phyloP scores from a whole-genome alignment of 2,113 vertebrate genomes.

The Pipra filicauda region DNA sequence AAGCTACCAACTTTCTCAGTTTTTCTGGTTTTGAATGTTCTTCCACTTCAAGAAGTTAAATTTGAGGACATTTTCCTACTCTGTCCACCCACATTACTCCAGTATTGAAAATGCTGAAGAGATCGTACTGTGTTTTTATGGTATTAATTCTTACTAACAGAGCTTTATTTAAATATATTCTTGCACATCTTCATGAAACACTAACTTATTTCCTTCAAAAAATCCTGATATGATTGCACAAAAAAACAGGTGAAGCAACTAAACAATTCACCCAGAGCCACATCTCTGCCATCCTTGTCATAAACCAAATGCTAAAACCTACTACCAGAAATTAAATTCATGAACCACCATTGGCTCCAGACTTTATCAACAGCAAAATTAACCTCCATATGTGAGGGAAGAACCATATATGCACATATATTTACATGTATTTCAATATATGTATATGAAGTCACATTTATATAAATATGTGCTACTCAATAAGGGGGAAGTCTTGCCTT shows the following conservation, averaged over 20 bases:
- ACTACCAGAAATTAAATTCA: neutral
- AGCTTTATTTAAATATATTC: neutral
- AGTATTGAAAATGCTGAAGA: neutral
- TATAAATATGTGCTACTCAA: neutral
- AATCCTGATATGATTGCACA: rapidly evolving
- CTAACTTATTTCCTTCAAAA: neutral
- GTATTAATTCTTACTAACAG: neutral
- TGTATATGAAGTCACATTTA: neutral
- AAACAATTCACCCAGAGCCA: neutral
- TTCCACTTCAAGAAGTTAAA: neutral
- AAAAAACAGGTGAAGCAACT: neutral
- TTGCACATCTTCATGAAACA: neutral
- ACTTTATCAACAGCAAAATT: neutral
- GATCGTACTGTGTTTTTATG: neutral
- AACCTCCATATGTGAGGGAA: neutral
- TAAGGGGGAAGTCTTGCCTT: neutral
- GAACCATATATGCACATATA: neutral
- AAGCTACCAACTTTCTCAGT: rapidly evolving
- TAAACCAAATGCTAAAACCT: neutral
- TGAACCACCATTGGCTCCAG: neutral
- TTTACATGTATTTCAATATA: neutral
- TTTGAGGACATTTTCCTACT: neutral
- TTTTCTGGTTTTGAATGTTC: neutral
- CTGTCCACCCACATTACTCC: neutral
- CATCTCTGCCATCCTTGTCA: neutral